Evolutionary conservation across 1,140 invertebrate species (phyloP), one percentile per base, ranked within the genome.

Genomic region (Acyrthosiphon pisum): DNA sequence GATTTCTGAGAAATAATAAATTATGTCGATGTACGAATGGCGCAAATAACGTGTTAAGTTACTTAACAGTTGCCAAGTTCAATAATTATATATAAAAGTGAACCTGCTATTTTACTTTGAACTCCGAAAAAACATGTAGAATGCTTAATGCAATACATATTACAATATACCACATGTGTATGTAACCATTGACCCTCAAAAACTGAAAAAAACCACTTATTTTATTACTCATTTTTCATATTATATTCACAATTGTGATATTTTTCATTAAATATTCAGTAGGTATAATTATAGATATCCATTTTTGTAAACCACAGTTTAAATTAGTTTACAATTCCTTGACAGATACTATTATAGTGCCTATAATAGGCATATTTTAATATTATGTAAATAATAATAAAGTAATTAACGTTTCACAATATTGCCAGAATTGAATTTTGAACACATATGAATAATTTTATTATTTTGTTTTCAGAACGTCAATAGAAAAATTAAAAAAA

Each of bases 361-460:
- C 8, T 48, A 7, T 7, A 9, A 48, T n/a, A 76, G 60, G 14
- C 3, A 76, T n/a, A 76, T 76, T n/a, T n/a, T 35, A 18, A 76
- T 76, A 76, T 76, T 76, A n/a, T n/a, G 30, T n/a, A 76, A 76
- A 76, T 76, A n/a, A 76, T 76, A n/a, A 76, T n/a, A 76, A 76
- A 76, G n/a, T n/a, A 76, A 30, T 76, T 76, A 18, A 76, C 60
- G 30, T 76, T 76, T 76, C 30, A 6, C n/a, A 76, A 76, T n/a
- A 76, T 20, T 6, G 1, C 30, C 14, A 76, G n/a, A n/a, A 76
- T 76, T n/a, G 14, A 76, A 35, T 76, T 76, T n/a, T 76, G 14
- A 18, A 20, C 60, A 76, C 60, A 18, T 68, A 68, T 76, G n/a
- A n/a, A 76, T 76, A 76, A 76, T 76, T 76, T 0, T n/a, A 18